Evolutionary conservation across 1,140 invertebrate genomes (phyloP).

Genomic region (Aricia agestis): DNA sequence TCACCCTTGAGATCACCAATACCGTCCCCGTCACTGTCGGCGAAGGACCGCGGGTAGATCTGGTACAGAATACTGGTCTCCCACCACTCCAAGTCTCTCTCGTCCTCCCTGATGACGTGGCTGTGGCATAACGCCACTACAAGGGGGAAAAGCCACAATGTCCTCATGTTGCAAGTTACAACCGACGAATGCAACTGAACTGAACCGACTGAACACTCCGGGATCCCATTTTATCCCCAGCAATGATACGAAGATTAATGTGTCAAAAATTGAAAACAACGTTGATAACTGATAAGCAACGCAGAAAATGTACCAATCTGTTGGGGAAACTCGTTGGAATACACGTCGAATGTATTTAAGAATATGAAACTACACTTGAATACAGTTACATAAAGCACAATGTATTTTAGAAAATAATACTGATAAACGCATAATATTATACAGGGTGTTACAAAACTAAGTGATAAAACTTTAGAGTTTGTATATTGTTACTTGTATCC

Average conservation of each 20-base stretch:
- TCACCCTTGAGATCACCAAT: constrained; percentile 84
- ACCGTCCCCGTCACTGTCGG: constrained; percentile 84
- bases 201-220: neutral
- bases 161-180: constrained; percentile 35
- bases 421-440: no score
- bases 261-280: neutral
- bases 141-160: constrained; percentile 37
- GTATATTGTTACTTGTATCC: no score
- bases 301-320: neutral
- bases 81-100: constrained; percentile 81
- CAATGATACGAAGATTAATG: neutral
- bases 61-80: constrained; percentile 85
- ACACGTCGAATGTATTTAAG: neutral
- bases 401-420: no score
- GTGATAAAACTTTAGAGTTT: no score
- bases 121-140: constrained; percentile 36
- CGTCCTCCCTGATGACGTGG: constrained; percentile 35
- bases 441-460: no score
- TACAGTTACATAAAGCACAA: no score
- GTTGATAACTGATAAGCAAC: neutral
- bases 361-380: neutral
- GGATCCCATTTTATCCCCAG: constrained; percentile 6
- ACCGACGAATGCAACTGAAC: neutral
- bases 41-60: constrained; percentile 86
- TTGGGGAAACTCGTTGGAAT: no score